Evolutionary conservation across 2,797 vertebrate genomes (phyloP).

Genomic region (Phataginus tricuspis): DNA sequence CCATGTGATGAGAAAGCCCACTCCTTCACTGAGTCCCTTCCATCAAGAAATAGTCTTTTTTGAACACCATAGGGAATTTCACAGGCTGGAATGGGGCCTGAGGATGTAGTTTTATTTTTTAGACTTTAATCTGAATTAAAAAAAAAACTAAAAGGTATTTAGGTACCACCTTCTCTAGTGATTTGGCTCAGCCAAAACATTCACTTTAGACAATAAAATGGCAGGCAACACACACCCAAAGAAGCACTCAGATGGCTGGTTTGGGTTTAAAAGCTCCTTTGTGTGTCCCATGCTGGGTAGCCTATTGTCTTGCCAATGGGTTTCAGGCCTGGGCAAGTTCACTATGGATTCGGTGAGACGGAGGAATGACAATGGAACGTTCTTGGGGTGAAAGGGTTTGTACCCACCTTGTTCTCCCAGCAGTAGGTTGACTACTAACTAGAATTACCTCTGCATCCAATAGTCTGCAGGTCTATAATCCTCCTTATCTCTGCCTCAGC

Average conservation of each 20-base stretch:
- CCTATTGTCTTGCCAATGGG: too few species aligned
- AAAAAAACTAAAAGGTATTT: not conserved
- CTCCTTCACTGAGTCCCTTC: not conserved
- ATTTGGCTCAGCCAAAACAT: conserved; percentile 81
- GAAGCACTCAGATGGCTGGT: not conserved
- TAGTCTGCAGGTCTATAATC: too few species aligned
- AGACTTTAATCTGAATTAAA: conserved; percentile 78
- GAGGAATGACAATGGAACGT: too few species aligned
- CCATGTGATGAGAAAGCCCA: not conserved
- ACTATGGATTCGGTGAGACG: too few species aligned
- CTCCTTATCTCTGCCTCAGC: too few species aligned
- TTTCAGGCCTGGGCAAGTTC: too few species aligned
- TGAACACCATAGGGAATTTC: not conserved
- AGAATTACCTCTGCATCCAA: too few species aligned
- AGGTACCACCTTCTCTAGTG: conserved; percentile 65
- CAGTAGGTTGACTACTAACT: too few species aligned
- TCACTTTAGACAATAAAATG: conserved; percentile 73
- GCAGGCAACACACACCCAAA: conserved; percentile 58
- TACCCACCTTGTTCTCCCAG: too few species aligned
- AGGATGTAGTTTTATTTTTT: not conserved
- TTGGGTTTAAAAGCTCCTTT: not conserved
- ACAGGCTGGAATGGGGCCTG: not conserved
- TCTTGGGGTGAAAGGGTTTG: too few species aligned
- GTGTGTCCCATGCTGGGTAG: conserved; percentile 6
- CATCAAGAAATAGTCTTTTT: not conserved